Conservation (phyloP, 2,888 invertebrate genomes). For the Drosophila formosana region DNA sequence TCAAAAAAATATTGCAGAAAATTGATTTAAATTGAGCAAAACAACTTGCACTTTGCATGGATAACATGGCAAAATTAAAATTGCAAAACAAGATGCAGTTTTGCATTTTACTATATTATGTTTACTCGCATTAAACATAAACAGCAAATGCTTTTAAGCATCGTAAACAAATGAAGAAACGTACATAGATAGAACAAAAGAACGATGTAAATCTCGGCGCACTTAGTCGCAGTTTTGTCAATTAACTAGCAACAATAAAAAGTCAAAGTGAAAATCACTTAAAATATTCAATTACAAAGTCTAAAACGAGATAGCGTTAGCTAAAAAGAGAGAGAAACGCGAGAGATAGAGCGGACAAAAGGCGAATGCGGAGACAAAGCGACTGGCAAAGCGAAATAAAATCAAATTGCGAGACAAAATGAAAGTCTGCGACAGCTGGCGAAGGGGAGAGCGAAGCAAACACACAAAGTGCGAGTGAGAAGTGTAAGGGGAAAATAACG, state of each 20-base stretch:
- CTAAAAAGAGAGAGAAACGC: not conserved
- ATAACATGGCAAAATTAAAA: not conserved
- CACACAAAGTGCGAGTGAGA: not conserved
- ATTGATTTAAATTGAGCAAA: not conserved
- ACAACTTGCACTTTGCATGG: not conserved
- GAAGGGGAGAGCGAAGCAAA: not conserved
- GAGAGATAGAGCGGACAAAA: constrained; percentile 18
- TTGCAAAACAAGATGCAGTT: not conserved
- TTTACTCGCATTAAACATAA: not conserved
- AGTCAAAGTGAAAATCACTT: constrained; percentile 67
- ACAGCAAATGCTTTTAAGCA: constrained; percentile 7
- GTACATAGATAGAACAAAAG: not conserved
- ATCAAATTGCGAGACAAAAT: constrained; percentile 68
- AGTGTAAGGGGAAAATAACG: not conserved
- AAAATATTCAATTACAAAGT: constrained; percentile 74
- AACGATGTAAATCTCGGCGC: constrained; percentile 33
- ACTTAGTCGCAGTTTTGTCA: constrained; percentile 52
- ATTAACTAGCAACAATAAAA: constrained; percentile 37
- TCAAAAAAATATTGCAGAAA: not conserved
- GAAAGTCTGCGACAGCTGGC: constrained; percentile 47
- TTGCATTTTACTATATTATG: not conserved
- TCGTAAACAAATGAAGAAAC: constrained; percentile 1
- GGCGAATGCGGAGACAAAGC: constrained; percentile 33
- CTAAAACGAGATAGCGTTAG: constrained; percentile 44
- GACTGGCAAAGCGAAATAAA: constrained; percentile 52